Conservation (phyloP, 2,888 invertebrate species). For the Anagyrus pseudococci region DNA sequence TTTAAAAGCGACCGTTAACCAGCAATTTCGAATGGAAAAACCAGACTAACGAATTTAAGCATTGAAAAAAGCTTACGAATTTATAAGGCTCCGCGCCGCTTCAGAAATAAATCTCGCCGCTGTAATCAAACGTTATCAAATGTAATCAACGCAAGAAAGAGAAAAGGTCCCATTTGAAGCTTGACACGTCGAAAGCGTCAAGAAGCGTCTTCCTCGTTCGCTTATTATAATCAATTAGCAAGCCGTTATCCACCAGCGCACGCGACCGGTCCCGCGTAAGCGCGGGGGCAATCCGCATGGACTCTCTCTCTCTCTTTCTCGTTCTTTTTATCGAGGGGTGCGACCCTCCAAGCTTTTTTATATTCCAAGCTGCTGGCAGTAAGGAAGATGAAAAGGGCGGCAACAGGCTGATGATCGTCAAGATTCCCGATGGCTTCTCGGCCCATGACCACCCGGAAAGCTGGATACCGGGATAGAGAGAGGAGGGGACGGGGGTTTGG, state of each 20-base stretch:
- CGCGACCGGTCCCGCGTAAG: constrained; percentile 42
- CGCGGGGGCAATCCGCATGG: constrained; percentile 27
- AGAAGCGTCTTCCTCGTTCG: constrained; percentile 42
- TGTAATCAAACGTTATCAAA: too few species aligned
- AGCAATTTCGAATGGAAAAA: too few species aligned
- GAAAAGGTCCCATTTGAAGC: too few species aligned
- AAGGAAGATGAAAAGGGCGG: constrained; percentile 47
- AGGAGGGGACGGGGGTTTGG: background rate
- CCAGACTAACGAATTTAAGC: too few species aligned
- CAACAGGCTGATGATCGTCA: constrained; percentile 60
- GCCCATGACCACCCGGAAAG: background rate
- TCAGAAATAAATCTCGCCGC: too few species aligned
- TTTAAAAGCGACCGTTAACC: too few species aligned
- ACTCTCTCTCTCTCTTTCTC: too few species aligned
- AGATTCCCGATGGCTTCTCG: constrained; percentile 44
- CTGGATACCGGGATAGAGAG: constrained; percentile 5
- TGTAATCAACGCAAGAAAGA: background rate
- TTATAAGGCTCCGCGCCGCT: too few species aligned
- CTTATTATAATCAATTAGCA: constrained; percentile 61
- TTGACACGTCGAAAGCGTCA: too few species aligned
- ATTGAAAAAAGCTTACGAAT: too few species aligned
- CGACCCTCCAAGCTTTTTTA: constrained; percentile 51
- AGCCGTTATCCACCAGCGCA: constrained; percentile 55
- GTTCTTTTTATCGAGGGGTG: constrained; percentile 51
- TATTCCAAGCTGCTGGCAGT: constrained; percentile 44